phyloP scores from a whole-genome alignment of 1,140 invertebrate genomes.

The Cardiocondyla obscurior region DNA sequence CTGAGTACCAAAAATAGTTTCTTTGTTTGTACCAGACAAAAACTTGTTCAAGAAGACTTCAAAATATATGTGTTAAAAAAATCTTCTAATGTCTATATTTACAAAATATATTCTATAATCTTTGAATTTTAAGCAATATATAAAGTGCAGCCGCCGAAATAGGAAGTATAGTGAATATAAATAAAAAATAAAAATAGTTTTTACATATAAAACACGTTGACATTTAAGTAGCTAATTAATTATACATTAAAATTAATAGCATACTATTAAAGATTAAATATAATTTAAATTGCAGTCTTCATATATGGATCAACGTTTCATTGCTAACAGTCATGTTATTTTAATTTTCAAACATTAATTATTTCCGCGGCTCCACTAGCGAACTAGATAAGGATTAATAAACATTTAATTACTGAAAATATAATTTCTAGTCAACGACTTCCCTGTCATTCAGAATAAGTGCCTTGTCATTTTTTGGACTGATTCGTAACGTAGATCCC shows the following conservation, averaged over 20 bases:
- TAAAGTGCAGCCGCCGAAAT: constrained; percentile 11
- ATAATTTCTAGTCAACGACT: constrained; percentile 47
- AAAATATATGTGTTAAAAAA: background rate
- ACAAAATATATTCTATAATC: constrained; percentile 39
- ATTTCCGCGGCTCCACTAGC: constrained; percentile 9
- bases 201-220: background rate
- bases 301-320: background rate
- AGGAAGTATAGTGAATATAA: background rate
- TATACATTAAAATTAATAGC: background rate
- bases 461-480: constrained; percentile 77
- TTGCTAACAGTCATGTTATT: background rate
- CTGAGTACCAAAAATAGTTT: constrained; percentile 26
- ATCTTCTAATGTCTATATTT: constrained; percentile 6
- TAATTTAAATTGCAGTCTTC: background rate
- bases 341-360: background rate
- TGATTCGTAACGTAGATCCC: constrained; percentile 84
- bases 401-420: constrained; percentile 27
- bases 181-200: background rate
- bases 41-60: background rate
- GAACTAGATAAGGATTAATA: background rate
- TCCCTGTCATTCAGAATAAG: constrained; percentile 74
- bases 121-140: constrained; percentile 18
- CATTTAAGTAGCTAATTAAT: background rate
- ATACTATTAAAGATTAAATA: background rate
- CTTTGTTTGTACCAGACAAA: constrained; percentile 26